A percentile compares a stretch with the other conserved stretches of the same genome.
phyloP scores from a whole-genome alignment of 1,140 invertebrate species.

The Drosophila nasuta region DNA sequence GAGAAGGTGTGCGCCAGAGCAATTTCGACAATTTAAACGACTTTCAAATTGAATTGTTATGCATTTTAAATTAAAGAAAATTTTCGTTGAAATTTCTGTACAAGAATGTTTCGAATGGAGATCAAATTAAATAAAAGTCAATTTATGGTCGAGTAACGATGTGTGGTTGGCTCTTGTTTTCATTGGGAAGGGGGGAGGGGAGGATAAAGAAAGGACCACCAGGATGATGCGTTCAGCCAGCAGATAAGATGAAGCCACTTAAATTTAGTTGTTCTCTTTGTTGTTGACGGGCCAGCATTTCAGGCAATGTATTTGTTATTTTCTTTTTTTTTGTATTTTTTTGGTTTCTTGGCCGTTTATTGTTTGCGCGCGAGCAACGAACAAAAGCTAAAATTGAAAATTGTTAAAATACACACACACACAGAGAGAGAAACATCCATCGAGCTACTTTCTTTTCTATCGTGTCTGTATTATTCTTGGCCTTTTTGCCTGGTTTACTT shows the following conservation, averaged over 20 bases:
- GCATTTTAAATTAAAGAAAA: constrained; percentile 60
- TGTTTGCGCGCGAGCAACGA: constrained; percentile 63
- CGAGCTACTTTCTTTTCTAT: constrained; percentile 71
- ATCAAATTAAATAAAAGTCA: constrained; percentile 74
- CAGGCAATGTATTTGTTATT: constrained; percentile 41
- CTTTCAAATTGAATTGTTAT: constrained; percentile 70
- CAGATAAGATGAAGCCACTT: constrained; percentile 70
- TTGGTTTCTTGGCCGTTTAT: constrained; percentile 30
- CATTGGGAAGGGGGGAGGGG: not conserved
- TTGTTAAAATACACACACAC: constrained; percentile 70
- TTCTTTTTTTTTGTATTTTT: constrained; percentile 22
- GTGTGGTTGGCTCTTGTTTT: constrained; percentile 13
- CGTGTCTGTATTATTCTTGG: constrained; percentile 63
- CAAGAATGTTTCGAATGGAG: constrained; percentile 38
- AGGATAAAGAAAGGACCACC: constrained; percentile 35
- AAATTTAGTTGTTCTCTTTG: constrained; percentile 71
- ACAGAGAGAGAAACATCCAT: constrained; percentile 31
- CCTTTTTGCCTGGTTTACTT: constrained; percentile 80
- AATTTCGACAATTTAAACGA: constrained; percentile 34
- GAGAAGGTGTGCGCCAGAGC: constrained; percentile 26
- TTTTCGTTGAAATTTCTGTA: constrained; percentile 40
- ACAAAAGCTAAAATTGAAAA: constrained; percentile 83
- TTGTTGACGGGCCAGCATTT: constrained; percentile 38
- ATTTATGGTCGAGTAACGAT: constrained; percentile 47
- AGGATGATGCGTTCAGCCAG: constrained; percentile 51